Evolutionary conservation across 2,113 vertebrate species (phyloP).

Genomic region (Tylochromis polylepis): DNA sequence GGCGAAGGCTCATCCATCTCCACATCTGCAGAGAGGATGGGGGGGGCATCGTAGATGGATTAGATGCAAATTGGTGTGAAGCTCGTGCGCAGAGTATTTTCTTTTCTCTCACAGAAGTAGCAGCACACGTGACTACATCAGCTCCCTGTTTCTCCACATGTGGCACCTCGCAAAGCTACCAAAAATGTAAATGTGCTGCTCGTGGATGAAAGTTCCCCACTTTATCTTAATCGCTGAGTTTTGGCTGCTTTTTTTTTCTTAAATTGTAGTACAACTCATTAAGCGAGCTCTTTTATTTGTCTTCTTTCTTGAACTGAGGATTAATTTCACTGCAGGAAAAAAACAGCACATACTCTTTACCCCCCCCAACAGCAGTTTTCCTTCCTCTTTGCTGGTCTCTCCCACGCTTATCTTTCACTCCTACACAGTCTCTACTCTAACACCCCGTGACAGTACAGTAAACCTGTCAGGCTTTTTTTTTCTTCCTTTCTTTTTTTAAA

Average conservation of each 20-base stretch:
- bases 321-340: not conserved
- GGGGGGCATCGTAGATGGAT: not conserved
- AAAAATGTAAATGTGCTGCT: not conserved
- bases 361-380: slow-evolving; percentile 16
- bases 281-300: not conserved
- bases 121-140: not conserved
- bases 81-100: not conserved
- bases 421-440: slow-evolving; percentile 12
- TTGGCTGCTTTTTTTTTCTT: not conserved
- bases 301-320: not conserved
- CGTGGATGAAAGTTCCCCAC: not conserved
- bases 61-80: slow-evolving; percentile 9
- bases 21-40: slow-evolving; percentile 26
- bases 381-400: slow-evolving; percentile 1
- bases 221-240: not conserved
- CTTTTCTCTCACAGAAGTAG: not conserved
- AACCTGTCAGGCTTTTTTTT: slow-evolving; percentile 1
- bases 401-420: slow-evolving; percentile 43
- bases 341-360: not conserved
- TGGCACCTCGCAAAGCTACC: not conserved
- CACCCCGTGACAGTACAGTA: slow-evolving; percentile 2
- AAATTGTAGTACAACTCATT: not conserved
- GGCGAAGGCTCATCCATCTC: slow-evolving; percentile 23
- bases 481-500: not conserved
- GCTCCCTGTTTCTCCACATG: not conserved